phyloP scores from a whole-genome alignment of 2,888 invertebrate species.

The Cataglyphis rosenhaueri region DNA sequence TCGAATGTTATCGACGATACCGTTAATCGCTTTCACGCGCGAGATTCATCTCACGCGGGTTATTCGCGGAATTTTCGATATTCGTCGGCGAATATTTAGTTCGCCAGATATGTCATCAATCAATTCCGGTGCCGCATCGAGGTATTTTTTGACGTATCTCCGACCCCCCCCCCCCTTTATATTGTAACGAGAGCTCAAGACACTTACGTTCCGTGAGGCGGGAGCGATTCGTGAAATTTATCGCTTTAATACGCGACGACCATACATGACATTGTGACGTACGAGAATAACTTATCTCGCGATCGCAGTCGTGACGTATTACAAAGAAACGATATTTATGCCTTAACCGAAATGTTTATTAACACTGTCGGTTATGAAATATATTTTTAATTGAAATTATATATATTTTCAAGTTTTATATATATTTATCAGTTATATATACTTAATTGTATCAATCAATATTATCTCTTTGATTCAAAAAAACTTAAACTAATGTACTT shows the following conservation, averaged over 20 bases:
- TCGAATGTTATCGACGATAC: conserved; percentile 30
- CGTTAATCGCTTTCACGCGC: conserved; percentile 56
- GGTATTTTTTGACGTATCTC: conserved; percentile 9
- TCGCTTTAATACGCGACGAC: conserved; percentile 37
- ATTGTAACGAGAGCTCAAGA: not conserved
- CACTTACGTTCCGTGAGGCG: conserved; percentile 22
- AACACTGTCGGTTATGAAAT: not conserved
- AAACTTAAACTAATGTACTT: not conserved
- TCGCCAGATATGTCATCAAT: conserved; percentile 34
- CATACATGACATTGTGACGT: conserved; percentile 35
- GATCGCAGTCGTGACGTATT: not conserved
- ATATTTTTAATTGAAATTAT: not conserved
- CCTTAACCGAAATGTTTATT: not conserved
- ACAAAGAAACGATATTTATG: not conserved
- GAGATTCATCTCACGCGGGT: conserved; percentile 32
- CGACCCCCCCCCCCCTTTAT: not conserved
- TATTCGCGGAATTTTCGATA: conserved; percentile 53
- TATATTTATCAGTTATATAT: not conserved
- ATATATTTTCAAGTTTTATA: not conserved
- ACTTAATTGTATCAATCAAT: not conserved
- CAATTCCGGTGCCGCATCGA: conserved; percentile 26
- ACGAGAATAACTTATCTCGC: conserved; percentile 25
- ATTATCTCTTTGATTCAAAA: not conserved
- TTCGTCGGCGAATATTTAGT: conserved; percentile 38
- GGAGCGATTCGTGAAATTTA: conserved; percentile 23